Base-by-base conservation (phyloP, 2,113 vertebrate genomes). In the Malurus alboscapulatus region DNA sequence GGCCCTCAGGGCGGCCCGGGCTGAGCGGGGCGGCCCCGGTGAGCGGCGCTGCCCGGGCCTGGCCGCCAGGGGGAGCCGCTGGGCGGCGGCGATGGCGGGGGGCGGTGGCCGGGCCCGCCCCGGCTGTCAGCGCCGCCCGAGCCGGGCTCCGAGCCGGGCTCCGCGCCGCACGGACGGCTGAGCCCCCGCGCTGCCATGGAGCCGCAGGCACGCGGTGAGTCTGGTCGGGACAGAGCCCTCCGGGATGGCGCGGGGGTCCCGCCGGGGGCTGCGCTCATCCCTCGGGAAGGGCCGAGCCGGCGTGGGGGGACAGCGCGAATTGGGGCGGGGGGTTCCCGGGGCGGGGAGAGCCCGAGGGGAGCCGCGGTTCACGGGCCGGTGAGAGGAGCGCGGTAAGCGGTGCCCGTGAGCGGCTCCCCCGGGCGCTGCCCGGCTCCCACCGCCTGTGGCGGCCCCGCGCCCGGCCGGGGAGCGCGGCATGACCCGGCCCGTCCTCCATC, bases 131-230 rank as follows among this genome's bases (percentile, higher is more conserved):
- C 38, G 29, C 13, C 22, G 14, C 26, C 7, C 9, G 36, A 38
- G 44, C 65, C 44, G 51, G 11, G 42, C 63, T 45, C 40, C 24
- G 18, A 45, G 62, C 45, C 21, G 57, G 40, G 57, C 32, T 45
- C 10, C 8, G 55, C 17, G 18, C 58, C 24, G 44, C 25, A 34
- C 27, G 53, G 40, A 54, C 44, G 38, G 44, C 44, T 11, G 53
- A 67, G 58, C 12, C 6, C 30, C 54, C 14, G 36, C 63, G n/a
- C 57, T 32, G 75, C 48, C 54, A 94, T 94, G 93, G 93, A 94
- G 71, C 90, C 90, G 45, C 90, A 92, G 61, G 93, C 90, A 45
- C 93, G 67, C 51, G 93, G 93, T 94, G 86, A 94, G 93, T 94
- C 14, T 47, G 18, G 9, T 7, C 32, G 10, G 66, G 55, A 65